Base-by-base conservation (phyloP, 1,140 invertebrate species). In the Anadara kagoshimensis region DNA sequence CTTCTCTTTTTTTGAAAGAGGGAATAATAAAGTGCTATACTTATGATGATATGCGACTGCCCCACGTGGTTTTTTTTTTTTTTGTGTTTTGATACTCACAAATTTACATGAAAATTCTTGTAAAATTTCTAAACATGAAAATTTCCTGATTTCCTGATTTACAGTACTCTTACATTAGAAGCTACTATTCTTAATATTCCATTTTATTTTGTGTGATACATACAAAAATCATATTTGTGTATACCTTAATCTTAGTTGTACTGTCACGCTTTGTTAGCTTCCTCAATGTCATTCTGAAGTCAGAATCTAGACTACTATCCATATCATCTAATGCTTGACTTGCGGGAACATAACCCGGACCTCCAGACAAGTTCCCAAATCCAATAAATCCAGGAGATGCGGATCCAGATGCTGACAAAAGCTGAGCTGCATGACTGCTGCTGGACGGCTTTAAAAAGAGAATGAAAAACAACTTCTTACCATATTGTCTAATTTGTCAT, bases 261-360 rank as follows among this genome's bases (percentile, higher is more conserved):
- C 92, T 88, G 92, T 97, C 95, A 86, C 95, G 96, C 86, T 97
- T 97, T 26, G 92, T 92, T 89, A 97, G 83, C 73, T 91, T 91
- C 64, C 88, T 85, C 24, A 91, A 78, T 0, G 89, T 83, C 75
- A 91, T 78, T 57, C 90, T 76, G 69, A 91, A 89, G 73, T 91
- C 89, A 61, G 90, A 82, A 73, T 89, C 82, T 10, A 86, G 66
- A 57, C 83, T 87, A 4, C 90, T 89, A 59, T 87, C 86, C 14
- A 72, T 81, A 75, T 86, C 84, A 74, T 87, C 83, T 44, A 84
- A 78, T 18, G 61, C 69, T 43, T 83, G 70, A 73, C 92, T 89
- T 73, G 92, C 87, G 57, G 93, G 91, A 56, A 93, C 89, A 83
- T 92, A 92, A 41, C 91, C 91, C 51, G 90, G 90, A 76, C 91